These are phyloP conservation scores for Temnothorax longispinosus DNA, from an alignment of 1,140 invertebrate species.

Conservation along the genomic window DNA sequence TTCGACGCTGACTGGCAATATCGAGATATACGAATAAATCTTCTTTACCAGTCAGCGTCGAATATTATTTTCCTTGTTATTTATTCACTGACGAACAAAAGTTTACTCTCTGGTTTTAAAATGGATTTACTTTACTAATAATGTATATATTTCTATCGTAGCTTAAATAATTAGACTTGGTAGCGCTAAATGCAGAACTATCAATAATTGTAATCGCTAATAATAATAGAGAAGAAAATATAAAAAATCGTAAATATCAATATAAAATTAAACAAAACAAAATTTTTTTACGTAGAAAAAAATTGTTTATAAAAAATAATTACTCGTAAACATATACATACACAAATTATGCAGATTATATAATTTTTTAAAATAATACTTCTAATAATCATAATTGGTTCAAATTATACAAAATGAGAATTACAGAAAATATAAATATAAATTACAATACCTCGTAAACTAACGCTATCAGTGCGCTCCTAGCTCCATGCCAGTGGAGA, in stretches of 20 bases:
- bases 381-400: not conserved
- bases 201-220: not conserved
- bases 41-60: too few species aligned
- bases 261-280: not conserved
- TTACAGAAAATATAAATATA: not conserved
- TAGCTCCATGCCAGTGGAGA: constrained; percentile 86
- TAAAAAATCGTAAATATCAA: not conserved
- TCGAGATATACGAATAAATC: too few species aligned
- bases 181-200: too few species aligned
- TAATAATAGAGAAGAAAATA: not conserved
- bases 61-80: too few species aligned
- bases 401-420: not conserved
- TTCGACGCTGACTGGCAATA: too few species aligned
- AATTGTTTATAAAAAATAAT: not conserved
- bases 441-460: constrained; percentile 80
- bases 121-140: not conserved
- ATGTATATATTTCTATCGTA: not conserved
- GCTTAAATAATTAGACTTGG: not conserved
- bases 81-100: too few species aligned
- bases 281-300: not conserved
- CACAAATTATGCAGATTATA: not conserved
- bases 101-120: not conserved
- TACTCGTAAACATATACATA: not conserved
- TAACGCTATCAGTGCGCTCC: constrained; percentile 86
- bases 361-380: not conserved